These are phyloP conservation scores for Corella eumyota DNA, from an alignment of 23 tunicate species.

Conservation along the genomic window DNA sequence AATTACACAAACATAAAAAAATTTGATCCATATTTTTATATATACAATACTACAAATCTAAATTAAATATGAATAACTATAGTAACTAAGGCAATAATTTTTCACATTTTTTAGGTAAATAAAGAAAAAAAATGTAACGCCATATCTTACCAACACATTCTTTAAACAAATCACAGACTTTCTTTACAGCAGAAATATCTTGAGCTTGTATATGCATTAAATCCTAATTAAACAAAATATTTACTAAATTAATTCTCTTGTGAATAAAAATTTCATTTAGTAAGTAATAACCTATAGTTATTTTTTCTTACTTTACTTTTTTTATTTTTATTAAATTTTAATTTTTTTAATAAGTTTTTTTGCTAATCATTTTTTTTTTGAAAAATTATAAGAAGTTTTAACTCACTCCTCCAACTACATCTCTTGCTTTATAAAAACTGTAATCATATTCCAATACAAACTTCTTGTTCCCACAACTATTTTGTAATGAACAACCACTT, in stretches of 20 bases:
- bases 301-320: too few relatives aligned
- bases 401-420: slow-evolving; percentile 1
- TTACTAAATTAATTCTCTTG: too few relatives aligned
- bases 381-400: not conserved
- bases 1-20: not conserved
- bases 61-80: not conserved
- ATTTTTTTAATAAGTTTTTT: too few relatives aligned
- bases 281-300: too few relatives aligned
- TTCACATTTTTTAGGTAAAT: not conserved
- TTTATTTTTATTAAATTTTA: too few relatives aligned
- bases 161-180: slow-evolving; percentile 74
- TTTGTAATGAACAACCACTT: too few relatives aligned
- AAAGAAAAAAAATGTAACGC: not conserved
- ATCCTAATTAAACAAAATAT: slow-evolving; percentile 21
- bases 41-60: not conserved
- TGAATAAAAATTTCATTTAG: too few relatives aligned
- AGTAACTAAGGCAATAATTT: not conserved
- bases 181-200: slow-evolving; percentile 25
- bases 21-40: not conserved
- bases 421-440: slow-evolving; percentile 1
- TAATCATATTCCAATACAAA: not conserved
- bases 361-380: not conserved
- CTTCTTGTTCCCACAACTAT: too few relatives aligned
- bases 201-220: slow-evolving; percentile 66
- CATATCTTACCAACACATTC: slow-evolving; percentile 50